A percentile compares a stretch with the other conserved stretches of the same genome.
Conservation (phyloP, 2,888 invertebrate species). For the Seladonia tumulorum region DNA sequence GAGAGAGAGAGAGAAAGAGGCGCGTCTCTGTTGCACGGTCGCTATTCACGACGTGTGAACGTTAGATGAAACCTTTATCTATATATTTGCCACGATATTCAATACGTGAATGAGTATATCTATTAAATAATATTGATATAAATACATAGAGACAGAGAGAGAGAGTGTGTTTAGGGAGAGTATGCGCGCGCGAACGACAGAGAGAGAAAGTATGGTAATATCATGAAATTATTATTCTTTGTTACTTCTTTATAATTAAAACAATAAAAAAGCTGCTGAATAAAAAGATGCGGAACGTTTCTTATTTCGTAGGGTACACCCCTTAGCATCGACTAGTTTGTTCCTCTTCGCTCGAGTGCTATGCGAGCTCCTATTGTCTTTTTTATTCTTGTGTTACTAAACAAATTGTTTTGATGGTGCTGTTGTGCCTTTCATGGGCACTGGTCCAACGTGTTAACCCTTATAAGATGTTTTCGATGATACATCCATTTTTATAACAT, state of each 20-base stretch:
- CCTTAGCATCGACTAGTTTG: not conserved
- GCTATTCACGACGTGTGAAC: conserved; percentile 64
- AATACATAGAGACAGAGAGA: conserved; percentile 68
- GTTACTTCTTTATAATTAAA: conserved; percentile 84
- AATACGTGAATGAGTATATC: conserved; percentile 80
- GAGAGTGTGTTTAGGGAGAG: conserved; percentile 49
- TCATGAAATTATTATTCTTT: conserved; percentile 84
- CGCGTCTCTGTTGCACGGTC: conserved; percentile 64
- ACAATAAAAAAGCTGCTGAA: conserved; percentile 82
- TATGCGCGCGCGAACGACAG: conserved; percentile 66
- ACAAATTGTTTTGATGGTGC: too few relatives aligned
- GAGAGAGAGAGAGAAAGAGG: conserved; percentile 39
- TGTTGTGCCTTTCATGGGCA: too few relatives aligned
- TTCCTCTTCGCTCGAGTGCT: not conserved
- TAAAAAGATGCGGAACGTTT: conserved; percentile 72
- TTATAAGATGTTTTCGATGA: not conserved
- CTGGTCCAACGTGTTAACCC: too few relatives aligned
- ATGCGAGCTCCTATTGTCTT: not conserved
- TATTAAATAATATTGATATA: conserved; percentile 74
- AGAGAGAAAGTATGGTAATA: conserved; percentile 78
- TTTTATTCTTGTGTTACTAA: not conserved
- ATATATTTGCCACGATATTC: conserved; percentile 81
- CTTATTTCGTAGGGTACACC: conserved; percentile 46
- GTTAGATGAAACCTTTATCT: conserved; percentile 74
- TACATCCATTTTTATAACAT: too few relatives aligned